phyloP scores from a whole-genome alignment of 2,113 vertebrate species.

The Mastomys natalensis region DNA sequence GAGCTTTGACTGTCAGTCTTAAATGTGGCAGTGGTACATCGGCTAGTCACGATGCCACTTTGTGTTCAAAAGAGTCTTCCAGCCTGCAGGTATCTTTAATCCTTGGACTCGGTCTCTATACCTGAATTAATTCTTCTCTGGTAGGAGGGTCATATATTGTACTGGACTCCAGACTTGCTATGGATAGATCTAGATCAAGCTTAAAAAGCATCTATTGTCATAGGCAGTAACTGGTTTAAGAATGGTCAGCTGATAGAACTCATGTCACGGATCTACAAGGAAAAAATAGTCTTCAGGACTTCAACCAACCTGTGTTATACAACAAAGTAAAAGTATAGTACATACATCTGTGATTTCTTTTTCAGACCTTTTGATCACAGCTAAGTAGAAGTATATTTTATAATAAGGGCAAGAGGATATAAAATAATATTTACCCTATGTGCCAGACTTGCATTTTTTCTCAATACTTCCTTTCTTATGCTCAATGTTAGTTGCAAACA shows the following conservation, averaged over 20 bases:
- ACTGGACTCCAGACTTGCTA: neutral
- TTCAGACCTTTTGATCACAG: neutral
- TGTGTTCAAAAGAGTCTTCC: neutral
- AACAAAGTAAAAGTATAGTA: neutral
- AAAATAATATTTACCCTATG: conserved; percentile 10
- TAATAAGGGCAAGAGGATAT: neutral
- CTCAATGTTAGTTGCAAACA: neutral
- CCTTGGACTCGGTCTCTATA: neutral
- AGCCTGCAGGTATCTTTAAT: neutral
- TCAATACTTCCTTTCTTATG: neutral
- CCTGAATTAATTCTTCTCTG: neutral
- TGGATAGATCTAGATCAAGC: neutral
- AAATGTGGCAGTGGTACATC: neutral
- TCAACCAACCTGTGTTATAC: neutral
- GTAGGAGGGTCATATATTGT: neutral
- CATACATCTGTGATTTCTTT: neutral
- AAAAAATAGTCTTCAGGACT: neutral
- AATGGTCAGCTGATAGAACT: neutral
- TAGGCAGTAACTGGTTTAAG: neutral
- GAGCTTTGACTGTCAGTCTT: neutral
- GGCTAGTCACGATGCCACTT: neutral
- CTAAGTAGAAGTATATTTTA: neutral
- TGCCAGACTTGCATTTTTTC: neutral
- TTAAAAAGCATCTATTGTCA: neutral
- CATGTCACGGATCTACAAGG: neutral